Conservation (phyloP, 2,888 invertebrate species). For the Dynastes grantii region DNA sequence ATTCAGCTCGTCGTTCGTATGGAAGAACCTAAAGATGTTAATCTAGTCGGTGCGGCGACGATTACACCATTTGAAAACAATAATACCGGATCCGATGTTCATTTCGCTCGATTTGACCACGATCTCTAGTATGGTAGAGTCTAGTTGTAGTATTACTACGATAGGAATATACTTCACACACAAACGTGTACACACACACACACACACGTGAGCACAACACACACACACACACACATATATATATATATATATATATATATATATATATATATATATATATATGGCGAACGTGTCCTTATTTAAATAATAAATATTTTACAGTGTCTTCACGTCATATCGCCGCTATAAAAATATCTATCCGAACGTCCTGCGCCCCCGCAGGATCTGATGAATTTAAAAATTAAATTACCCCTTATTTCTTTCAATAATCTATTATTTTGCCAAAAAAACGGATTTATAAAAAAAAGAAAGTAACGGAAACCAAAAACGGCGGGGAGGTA, state of each 20-base stretch:
- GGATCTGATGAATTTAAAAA: slow-evolving; percentile 18
- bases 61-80: slow-evolving; percentile 18
- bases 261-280: background rate
- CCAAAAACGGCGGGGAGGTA: no score
- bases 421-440: no score
- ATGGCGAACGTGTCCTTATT: slow-evolving; percentile 11
- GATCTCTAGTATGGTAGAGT: no score
- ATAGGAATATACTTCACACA: background rate
- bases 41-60: slow-evolving; percentile 2
- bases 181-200: background rate
- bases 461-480: no score
- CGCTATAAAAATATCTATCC: slow-evolving; percentile 31
- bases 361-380: slow-evolving; percentile 9
- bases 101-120: no score
- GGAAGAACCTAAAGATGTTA: slow-evolving; percentile 8
- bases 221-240: background rate
- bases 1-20: slow-evolving; percentile 5
- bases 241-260: background rate
- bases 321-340: slow-evolving; percentile 37
- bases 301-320: slow-evolving; percentile 31
- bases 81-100: slow-evolving; percentile 12
- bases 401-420: no score
- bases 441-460: no score
- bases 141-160: no score
- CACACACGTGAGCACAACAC: background rate